A percentile compares a stretch with the other conserved stretches of the same genome.
These are phyloP conservation scores for Caenorhabditis japonica DNA, from an alignment of 2,888 invertebrate genomes.

Conservation along the genomic window DNA sequence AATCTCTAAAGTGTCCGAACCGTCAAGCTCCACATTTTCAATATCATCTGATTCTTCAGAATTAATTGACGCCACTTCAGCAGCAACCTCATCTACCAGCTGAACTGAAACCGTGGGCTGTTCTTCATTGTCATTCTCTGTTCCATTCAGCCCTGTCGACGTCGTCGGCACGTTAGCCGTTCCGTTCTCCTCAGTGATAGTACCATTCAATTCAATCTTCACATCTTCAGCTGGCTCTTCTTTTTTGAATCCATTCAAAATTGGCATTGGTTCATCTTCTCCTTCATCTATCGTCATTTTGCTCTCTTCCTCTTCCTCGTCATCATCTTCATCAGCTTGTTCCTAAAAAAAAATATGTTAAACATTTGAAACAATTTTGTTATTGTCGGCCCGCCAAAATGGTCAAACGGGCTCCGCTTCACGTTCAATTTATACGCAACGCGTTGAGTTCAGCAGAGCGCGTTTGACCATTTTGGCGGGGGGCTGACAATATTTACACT, in stretches of 20 bases:
- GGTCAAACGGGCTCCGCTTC: no score
- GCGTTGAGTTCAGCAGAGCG: no score
- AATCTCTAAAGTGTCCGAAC: constrained; percentile 4
- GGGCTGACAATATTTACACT: no score
- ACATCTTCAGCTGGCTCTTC: constrained; percentile 25
- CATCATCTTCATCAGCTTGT: constrained; percentile 13
- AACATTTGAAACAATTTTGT: no score
- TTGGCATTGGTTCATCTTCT: constrained; percentile 38
- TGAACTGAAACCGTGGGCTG: background rate
- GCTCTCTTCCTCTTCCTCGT: constrained; percentile 32
- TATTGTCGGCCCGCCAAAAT: no score
- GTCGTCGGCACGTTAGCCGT: constrained; percentile 10
- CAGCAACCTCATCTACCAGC: background rate
- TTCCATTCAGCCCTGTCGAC: background rate
- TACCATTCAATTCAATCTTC: constrained; percentile 28
- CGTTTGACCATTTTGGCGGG: no score
- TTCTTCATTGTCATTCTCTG: background rate
- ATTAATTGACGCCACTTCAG: background rate
- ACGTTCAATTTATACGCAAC: no score
- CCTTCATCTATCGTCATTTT: constrained; percentile 47
- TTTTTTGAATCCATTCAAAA: constrained; percentile 33
- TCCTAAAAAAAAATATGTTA: background rate
- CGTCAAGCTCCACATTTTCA: constrained; percentile 13
- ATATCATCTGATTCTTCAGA: constrained; percentile 9
- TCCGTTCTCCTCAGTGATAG: background rate